Evolutionary conservation across 2,113 vertebrate species (phyloP).

Genomic region (Callithrix jacchus): DNA sequence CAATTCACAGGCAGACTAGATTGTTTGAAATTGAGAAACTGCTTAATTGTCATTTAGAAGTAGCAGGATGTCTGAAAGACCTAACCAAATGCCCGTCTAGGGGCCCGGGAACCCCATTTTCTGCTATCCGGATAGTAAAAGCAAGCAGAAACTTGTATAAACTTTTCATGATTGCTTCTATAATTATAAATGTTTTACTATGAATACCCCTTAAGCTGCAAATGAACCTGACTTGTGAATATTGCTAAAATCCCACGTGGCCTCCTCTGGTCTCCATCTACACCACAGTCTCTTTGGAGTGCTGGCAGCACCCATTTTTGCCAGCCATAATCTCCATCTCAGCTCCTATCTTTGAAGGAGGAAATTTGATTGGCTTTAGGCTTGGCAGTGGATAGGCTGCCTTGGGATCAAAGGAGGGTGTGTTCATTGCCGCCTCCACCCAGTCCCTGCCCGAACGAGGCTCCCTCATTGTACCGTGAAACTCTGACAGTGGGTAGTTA

Average conservation of each 20-base stretch:
- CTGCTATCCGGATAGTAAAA: not conserved
- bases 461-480: not conserved
- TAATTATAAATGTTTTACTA: not conserved
- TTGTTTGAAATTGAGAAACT: slow-evolving; percentile 15
- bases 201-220: not conserved
- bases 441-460: not conserved
- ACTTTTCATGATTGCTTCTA: not conserved
- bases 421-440: not conserved
- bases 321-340: not conserved
- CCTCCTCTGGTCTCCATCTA: not conserved
- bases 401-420: not conserved
- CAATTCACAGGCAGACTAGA: not conserved
- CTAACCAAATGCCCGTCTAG: not conserved
- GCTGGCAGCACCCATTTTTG: too few relatives aligned
- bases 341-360: not conserved
- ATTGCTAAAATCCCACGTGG: not conserved
- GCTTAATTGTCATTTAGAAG: slow-evolving; percentile 28
- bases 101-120: not conserved
- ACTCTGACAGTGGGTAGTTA: not conserved
- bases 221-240: not conserved
- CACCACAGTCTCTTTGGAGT: too few relatives aligned
- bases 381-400: not conserved
- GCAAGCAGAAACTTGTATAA: not conserved
- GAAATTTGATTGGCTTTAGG: not conserved
- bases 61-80: not conserved